Base-by-base conservation (phyloP, 2,888 invertebrate genomes). In the Cyaniris semiargus region DNA sequence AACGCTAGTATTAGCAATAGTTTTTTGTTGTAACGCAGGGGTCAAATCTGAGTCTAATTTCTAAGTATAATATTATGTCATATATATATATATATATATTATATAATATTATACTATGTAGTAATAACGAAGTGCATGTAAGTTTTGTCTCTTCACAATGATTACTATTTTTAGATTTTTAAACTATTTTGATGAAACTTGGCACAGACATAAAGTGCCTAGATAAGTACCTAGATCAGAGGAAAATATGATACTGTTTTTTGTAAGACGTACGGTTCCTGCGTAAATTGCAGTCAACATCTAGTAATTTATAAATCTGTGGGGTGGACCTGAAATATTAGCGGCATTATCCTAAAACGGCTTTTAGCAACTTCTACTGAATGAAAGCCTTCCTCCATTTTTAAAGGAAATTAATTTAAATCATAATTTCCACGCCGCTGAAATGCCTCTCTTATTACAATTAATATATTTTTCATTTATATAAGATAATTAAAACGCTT, bases 391-490 rank as follows among this genome's bases (percentile, higher is more conserved):
- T 27, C 23, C 13, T 18, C 53, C 60, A 75, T 71, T 80, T 79
- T 80, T 79, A 80, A 77, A 78, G 78, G 77, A 79, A 80, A 79
- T 80, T 79, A 80, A 81, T 80, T 77, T 76, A 79, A 78, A 77
- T 58, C 77, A 80, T 82, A 80, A 77, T 79, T 82, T 78, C 79
- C 74, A 77, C 76, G 79, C 76, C 80, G 79, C 80, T 79, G 74
- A 76, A 38, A 74, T 74, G 78, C 78, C 81, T 76, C n/a, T 66
- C 77, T 79, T 15, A 66, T 66, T 66, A 38, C 77, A 79, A 79
- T 80, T 79, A 78, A 75, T 77, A 79, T n/a, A n/a, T n/a, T 77
- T 79, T 79, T 78, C 76, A 66, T 78, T 78, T 76, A 58, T 44
- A 76, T 23, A 27, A 56, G 48, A 56, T 72, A 76, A 74, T 74